Evolutionary conservation across 1,140 invertebrate species (phyloP), one percentile per base, ranked within the genome.

Genomic region (Thalassaphorura encarpata): DNA sequence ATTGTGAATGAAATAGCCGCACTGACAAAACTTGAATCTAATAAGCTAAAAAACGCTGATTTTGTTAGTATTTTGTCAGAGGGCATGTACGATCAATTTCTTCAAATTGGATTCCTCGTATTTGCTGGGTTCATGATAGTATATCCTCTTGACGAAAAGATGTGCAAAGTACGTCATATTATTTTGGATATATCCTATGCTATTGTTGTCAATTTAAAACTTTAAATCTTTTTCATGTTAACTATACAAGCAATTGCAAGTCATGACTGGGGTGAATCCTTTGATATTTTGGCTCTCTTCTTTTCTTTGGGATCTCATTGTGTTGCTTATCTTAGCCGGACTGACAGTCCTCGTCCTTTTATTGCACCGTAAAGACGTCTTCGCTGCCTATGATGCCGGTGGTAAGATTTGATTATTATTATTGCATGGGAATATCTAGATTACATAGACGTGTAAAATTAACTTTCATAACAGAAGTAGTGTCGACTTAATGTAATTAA

Each of bases 201-300:
- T n/a, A n/a, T n/a, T 18, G 4, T 28, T 48, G 6, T 4, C 19
- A 26, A 6, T 23, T 24, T 24, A 24, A 8, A 5, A 48, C 71
- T 76, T 41, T 71, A 75, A 11, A n/a, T n/a, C 33, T n/a, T 55
- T 74, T 76, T 62, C 61, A 72, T 6, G 67, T 69, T 1, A 72
- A 70, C 76, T 77, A 63, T 76, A 76, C 23, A 83, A 83, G 64
- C 82, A 83, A 55, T 68, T 84, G 13, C 82, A 84, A 69, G 76
- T 83, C 66, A 83, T 89, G n/a, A 84, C 84, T 40, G 87, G 87
- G 2, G 82, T 84, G 0, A 77, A 81, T 40, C 77, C 83, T 0
- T 71, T 77, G n/a, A 77, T 78, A 1, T 83, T 83, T 69, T 89
- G 86, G 87, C 43, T 77, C 1, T 73, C 80, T 0, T 78, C 80